Evolutionary conservation across 2,888 invertebrate species (phyloP).

Genomic region (Oligia latruncula): DNA sequence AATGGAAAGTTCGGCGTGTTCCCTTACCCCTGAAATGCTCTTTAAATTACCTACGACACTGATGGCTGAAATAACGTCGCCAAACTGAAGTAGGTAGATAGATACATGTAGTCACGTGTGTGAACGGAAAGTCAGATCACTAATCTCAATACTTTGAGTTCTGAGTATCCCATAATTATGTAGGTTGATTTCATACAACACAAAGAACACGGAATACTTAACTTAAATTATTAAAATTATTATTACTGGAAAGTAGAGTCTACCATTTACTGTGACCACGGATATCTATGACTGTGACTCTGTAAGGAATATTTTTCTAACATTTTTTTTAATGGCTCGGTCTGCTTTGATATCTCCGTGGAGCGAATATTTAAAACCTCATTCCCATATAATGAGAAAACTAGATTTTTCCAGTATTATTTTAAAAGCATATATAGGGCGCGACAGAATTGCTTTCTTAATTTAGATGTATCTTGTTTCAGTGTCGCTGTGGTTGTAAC

Average conservation of each 20-base stretch:
- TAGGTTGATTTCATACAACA: neutral
- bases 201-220: neutral
- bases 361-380: neutral
- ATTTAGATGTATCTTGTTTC: conserved; percentile 1
- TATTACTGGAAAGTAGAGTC: neutral
- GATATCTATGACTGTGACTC: neutral
- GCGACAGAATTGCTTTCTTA: neutral
- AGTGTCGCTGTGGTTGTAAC: neutral
- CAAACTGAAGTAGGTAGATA: neutral
- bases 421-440: neutral
- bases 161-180: neutral
- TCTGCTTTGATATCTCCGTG: neutral
- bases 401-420: neutral
- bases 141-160: neutral
- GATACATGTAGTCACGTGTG: neutral
- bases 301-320: neutral
- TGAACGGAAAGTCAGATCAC: neutral
- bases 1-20: neutral
- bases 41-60: neutral
- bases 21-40: neutral
- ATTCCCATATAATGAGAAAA: neutral
- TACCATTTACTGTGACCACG: neutral
- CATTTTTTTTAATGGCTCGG: neutral
- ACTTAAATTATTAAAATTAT: neutral
- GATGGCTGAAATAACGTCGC: neutral